These are phyloP conservation scores for Prunella fulvescens DNA, from an alignment of 2,113 vertebrate species.

Conservation along the genomic window DNA sequence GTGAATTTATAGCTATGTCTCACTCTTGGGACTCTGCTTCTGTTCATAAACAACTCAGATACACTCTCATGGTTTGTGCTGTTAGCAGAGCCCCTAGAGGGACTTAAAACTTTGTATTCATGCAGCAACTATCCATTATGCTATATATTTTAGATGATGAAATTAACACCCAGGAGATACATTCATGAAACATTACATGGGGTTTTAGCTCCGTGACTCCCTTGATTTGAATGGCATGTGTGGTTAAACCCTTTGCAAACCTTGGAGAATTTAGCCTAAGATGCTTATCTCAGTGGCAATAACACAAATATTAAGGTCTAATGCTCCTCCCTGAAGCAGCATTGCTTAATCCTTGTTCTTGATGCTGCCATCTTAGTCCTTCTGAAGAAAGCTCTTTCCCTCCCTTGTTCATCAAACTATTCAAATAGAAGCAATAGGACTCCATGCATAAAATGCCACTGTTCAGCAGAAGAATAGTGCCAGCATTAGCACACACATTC, in stretches of 20 bases:
- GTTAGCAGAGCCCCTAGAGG: constrained; percentile 43
- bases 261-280: constrained; percentile 24
- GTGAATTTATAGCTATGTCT: constrained; percentile 46
- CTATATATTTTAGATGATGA: constrained; percentile 61
- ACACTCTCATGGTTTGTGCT: constrained; percentile 44
- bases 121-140: constrained; percentile 49
- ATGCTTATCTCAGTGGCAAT: not conserved
- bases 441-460: not conserved
- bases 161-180: constrained; percentile 55
- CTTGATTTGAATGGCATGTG: not conserved
- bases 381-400: not conserved
- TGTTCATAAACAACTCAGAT: constrained; percentile 65
- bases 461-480: not conserved
- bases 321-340: not conserved
- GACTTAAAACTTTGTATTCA: constrained; percentile 49
- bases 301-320: not conserved
- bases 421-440: not conserved
- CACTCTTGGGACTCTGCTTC: constrained; percentile 49
- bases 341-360: not conserved
- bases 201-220: constrained; percentile 23
- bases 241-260: constrained; percentile 28
- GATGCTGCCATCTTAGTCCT: not conserved
- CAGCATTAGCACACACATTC: not conserved
- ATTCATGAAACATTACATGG: constrained; percentile 42
- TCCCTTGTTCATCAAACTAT: not conserved